Evolutionary conservation across 1,140 invertebrate genomes (phyloP).

Genomic region (Aricia agestis): DNA sequence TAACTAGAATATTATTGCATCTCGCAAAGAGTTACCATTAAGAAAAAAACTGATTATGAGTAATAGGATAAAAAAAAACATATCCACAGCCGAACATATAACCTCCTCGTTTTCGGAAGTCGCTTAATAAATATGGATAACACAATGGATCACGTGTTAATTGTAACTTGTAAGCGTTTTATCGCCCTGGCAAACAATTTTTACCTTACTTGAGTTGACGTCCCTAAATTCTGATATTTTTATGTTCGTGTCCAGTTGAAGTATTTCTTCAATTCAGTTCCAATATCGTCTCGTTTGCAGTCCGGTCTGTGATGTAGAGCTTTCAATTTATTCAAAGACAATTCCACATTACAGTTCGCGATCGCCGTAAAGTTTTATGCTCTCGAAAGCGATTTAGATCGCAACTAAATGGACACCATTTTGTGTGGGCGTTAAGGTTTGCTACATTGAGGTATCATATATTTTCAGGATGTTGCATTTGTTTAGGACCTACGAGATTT

Average conservation of each 20-base stretch:
- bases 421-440: slow-evolving; percentile 4
- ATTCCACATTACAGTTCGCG: neutral
- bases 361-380: slow-evolving; percentile 7
- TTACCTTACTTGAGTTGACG: too few relatives aligned
- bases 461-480: neutral
- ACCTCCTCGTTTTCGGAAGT: too few relatives aligned
- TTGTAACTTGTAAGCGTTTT: too few relatives aligned
- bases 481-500: neutral
- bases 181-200: too few relatives aligned
- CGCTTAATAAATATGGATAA: too few relatives aligned
- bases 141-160: too few relatives aligned
- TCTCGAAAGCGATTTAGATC: slow-evolving; percentile 5
- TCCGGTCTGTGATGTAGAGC: neutral
- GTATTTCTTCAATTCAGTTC: neutral
- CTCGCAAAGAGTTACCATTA: too few relatives aligned
- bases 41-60: too few relatives aligned
- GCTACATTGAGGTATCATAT: neutral
- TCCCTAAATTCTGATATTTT: too few relatives aligned
- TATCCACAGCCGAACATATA: too few relatives aligned
- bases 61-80: too few relatives aligned
- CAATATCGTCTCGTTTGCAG: neutral
- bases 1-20: too few relatives aligned
- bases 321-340: slow-evolving; percentile 4
- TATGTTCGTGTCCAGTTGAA: neutral
- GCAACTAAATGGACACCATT: neutral